Evolutionary conservation across 1,140 invertebrate species (phyloP), one percentile per base, ranked within the genome.

Genomic region (Drosophila triauraria): DNA sequence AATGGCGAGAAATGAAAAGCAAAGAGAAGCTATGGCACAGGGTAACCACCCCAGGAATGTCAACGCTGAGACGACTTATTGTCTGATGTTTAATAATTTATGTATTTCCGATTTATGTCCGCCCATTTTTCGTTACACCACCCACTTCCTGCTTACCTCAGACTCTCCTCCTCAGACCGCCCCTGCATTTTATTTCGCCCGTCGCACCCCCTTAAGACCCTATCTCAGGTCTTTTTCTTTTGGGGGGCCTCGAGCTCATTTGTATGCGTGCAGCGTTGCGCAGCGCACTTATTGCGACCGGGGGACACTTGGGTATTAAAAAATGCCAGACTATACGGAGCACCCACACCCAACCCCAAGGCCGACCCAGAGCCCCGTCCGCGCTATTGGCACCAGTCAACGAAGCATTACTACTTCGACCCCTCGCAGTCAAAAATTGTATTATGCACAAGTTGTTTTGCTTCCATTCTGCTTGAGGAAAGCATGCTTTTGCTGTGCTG

Each of bases 221-320:
- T 68, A 42, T 71, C 51, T 23, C 23, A 58, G 44, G 48, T 50
- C 46, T 51, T 53, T 42, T 47, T 35, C 42, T 59, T 76, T 32
- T 44, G 35, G 69, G 69, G 51, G 57, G 17, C 56, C 42, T 74
- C 46, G 35, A 32, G 40, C 84, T 88, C 84, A 88, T 88, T 88
- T 88, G 80, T 88, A 88, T 88, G 84, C 84, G 84, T 90, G 80
- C 84, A 88, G 84, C 60, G 84, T 88, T 90, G 85, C 84, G 80
- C 74, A 88, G 84, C 83, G 83, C 83, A 87, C 83, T 87, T 87
- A 87, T 87, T 83, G 84, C 72, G 77, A 80, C 76, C 75, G 68
- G 82, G 82, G 84, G 84, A 88, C 83, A 87, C 83, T 87, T 83
- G 83, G 84, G 83, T 87, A 87, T 87, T 87, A 88, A 87, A 87